These are phyloP conservation scores for Molanna angustata DNA, from an alignment of 2,888 invertebrate genomes.

Conservation along the genomic window DNA sequence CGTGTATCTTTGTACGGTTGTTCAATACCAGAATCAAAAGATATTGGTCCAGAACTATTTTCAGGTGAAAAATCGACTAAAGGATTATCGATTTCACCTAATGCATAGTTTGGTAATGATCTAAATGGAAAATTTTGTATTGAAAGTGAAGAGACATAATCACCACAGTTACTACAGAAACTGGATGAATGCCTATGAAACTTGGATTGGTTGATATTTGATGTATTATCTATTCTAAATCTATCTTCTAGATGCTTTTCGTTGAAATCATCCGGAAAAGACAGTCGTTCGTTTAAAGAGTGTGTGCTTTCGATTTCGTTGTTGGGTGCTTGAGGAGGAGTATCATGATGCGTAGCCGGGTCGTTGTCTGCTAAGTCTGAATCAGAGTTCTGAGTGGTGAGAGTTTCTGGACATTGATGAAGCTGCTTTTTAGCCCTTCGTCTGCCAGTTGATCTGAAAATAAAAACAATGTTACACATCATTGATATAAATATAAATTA, in stretches of 20 bases:
- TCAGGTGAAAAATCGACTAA: slow-evolving; percentile 30
- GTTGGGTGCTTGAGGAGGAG: slow-evolving; percentile 4
- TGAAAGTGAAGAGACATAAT: slow-evolving; percentile 23
- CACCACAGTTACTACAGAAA: slow-evolving; percentile 29
- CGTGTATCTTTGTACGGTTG: slow-evolving; percentile 31
- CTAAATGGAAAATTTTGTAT: slow-evolving; percentile 23
- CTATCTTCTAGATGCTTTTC: slow-evolving; percentile 9
- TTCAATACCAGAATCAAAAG: slow-evolving; percentile 33
- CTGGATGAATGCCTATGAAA: slow-evolving; percentile 22
- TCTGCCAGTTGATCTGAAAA: slow-evolving; percentile 30
- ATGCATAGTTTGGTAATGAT: slow-evolving; percentile 28
- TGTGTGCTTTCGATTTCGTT: slow-evolving; percentile 20
- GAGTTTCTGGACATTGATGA: slow-evolving; percentile 27
- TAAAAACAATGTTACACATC: neutral
- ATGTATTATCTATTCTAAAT: slow-evolving; percentile 13
- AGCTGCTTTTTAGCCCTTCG: slow-evolving; percentile 33
- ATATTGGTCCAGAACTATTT: slow-evolving; percentile 33
- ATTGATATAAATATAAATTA: neutral
- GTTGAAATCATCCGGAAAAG: slow-evolving; percentile 14
- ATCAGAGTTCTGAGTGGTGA: slow-evolving; percentile 25
- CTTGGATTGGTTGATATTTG: slow-evolving; percentile 5
- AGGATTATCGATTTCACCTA: slow-evolving; percentile 19
- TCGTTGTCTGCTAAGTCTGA: slow-evolving; percentile 25
- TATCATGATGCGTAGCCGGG: slow-evolving; percentile 8
- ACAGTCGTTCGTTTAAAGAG: slow-evolving; percentile 19